phyloP scores from a whole-genome alignment of 2,797 vertebrate species.

The Hyperoplus immaculatus region DNA sequence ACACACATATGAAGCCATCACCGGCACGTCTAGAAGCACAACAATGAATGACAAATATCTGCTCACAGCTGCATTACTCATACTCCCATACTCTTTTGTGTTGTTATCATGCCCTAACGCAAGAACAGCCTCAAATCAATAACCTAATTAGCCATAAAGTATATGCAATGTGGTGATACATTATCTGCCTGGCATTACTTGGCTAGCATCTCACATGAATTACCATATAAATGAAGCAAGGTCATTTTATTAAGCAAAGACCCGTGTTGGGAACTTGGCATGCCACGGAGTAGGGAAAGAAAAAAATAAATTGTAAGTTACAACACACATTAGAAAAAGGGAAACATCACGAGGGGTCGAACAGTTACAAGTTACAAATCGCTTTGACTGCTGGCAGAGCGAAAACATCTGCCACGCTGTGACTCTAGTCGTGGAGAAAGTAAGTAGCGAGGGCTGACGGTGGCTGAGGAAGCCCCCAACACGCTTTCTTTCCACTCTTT shows the following conservation, averaged over 20 bases:
- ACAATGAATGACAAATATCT: slow-evolving; percentile 66
- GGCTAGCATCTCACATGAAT: slow-evolving; percentile 71
- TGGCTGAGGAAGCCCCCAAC: slow-evolving; percentile 67
- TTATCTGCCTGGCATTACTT: slow-evolving; percentile 78
- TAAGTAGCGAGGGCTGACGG: slow-evolving; percentile 33
- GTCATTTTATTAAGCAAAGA: slow-evolving; percentile 77
- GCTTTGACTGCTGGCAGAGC: slow-evolving; percentile 51
- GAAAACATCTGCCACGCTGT: slow-evolving; percentile 58
- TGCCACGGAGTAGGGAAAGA: neutral
- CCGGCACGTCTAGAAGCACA: slow-evolving; percentile 12
- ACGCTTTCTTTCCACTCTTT: slow-evolving; percentile 74
- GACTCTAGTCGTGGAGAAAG: slow-evolving; percentile 37
- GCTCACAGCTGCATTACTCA: slow-evolving; percentile 74
- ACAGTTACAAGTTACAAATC: slow-evolving; percentile 52
- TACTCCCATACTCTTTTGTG: slow-evolving; percentile 63
- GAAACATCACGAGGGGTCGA: slow-evolving; percentile 59
- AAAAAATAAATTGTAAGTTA: slow-evolving; percentile 43
- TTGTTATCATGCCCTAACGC: slow-evolving; percentile 67
- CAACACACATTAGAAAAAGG: slow-evolving; percentile 66
- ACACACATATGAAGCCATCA: slow-evolving; percentile 28
- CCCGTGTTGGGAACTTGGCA: slow-evolving; percentile 51
- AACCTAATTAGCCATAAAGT: slow-evolving; percentile 82
- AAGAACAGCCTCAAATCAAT: slow-evolving; percentile 76
- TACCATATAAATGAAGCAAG: slow-evolving; percentile 76
- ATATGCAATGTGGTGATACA: slow-evolving; percentile 77